Conservation (phyloP, 2,888 invertebrate genomes). For the Volucella inflata region DNA sequence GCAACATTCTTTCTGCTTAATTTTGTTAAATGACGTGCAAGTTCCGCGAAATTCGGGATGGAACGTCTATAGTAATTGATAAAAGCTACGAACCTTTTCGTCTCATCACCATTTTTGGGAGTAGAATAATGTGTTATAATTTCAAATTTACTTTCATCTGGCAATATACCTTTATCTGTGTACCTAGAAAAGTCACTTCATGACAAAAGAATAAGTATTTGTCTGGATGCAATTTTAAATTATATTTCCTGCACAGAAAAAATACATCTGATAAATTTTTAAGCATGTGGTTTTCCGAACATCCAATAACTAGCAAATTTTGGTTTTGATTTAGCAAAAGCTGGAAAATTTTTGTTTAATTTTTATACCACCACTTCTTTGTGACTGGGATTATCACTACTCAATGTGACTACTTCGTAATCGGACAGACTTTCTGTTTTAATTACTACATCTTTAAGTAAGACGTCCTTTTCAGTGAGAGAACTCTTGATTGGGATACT, state of each 20-base stretch:
- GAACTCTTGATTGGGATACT: too few relatives aligned
- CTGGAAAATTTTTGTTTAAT: constrained; percentile 36
- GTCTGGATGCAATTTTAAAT: constrained; percentile 39
- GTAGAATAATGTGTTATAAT: constrained; percentile 46
- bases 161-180: constrained; percentile 43
- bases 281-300: constrained; percentile 50
- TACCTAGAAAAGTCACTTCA: constrained; percentile 54
- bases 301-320: constrained; percentile 52
- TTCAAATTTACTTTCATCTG: constrained; percentile 46
- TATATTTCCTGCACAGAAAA: constrained; percentile 44
- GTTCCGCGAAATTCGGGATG: constrained; percentile 40
- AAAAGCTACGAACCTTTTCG: constrained; percentile 63
- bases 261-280: constrained; percentile 46
- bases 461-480: not conserved
- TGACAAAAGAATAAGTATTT: constrained; percentile 48
- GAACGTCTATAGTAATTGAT: constrained; percentile 62
- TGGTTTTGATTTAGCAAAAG: constrained; percentile 7
- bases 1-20: constrained; percentile 39
- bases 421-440: constrained; percentile 22
- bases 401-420: constrained; percentile 8
- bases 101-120: constrained; percentile 53
- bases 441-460: constrained; percentile 1
- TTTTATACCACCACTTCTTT: constrained; percentile 14
- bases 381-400: not conserved
- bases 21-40: constrained; percentile 21